Base-by-base conservation (phyloP, 2,888 invertebrate genomes). In the Sarcophaga subvicina region DNA sequence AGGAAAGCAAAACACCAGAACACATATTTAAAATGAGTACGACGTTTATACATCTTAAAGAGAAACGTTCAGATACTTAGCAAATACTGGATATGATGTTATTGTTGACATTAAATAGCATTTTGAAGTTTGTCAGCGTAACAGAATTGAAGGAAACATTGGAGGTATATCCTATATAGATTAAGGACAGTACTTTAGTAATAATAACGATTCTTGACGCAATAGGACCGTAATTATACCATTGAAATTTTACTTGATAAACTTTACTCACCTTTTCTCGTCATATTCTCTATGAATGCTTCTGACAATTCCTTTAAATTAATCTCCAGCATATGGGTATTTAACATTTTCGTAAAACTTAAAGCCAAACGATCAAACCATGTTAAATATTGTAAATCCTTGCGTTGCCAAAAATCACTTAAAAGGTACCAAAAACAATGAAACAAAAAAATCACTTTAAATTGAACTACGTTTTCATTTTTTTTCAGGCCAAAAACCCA, bases 261-360 rank as follows among this genome's bases (percentile, higher is more conserved):
- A 37, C 37, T 37, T 14, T 17, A 54, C 71, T 25, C 76, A 86
- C 85, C 71, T 22, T 64, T 75, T 70, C 88, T 88, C 12, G 14
- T 67, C 11, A 20, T 22, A 20, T 47, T 75, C 3, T 84, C 67
- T 37, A 91, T 63, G 70, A 90, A 91, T 2, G 91, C 88, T 27
- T 91, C 90, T 0, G 91, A 89, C 4, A 93, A 25, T 71, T 92
- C 89, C 10, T 94, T 94, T 80, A 96, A 93, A 89, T 95, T 95
- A 84, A 96, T 94, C 92, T 96, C 96, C 82, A 96, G 93, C 12
- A 95, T 95, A 90, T 96, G 96, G 3, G 96, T 96, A 66, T 94
- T 94, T 10, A 96, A 93, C 17, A 95, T 94, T 89, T 94, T 94
- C 0, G 94, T 94, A 92, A 96, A 92, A 89, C 95, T 94, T 84